A percentile compares a stretch with the other conserved stretches of the same genome.
phyloP scores from a whole-genome alignment of 1,140 invertebrate species.

The Leptestheria dahalacensis region DNA sequence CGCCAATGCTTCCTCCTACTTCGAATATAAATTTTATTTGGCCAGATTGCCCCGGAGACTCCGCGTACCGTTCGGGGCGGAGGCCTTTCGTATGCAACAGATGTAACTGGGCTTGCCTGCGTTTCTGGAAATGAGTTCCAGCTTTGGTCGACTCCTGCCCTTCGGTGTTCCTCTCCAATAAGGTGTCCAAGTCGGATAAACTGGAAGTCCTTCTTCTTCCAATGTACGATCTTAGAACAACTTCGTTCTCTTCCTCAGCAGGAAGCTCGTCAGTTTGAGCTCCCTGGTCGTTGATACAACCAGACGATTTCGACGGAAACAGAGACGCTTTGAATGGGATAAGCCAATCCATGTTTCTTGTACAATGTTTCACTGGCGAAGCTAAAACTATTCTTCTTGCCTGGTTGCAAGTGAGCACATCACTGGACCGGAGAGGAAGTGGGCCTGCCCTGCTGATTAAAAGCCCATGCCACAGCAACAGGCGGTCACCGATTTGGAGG shows the following conservation, averaged over 20 bases:
- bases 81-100: background rate
- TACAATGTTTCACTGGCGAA: background rate
- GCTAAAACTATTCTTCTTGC: background rate
- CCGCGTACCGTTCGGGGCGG: background rate
- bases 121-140: background rate
- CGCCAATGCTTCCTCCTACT: slow-evolving; percentile 45
- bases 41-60: no score
- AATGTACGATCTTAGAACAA: background rate
- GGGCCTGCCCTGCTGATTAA: background rate
- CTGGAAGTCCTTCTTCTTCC: slow-evolving; percentile 43
- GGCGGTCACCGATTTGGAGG: background rate
- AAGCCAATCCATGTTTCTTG: slow-evolving; percentile 2
- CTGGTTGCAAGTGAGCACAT: background rate
- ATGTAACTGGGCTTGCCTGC: background rate
- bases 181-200: slow-evolving; percentile 50
- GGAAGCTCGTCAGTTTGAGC: background rate
- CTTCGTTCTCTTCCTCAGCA: background rate
- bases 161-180: slow-evolving; percentile 28
- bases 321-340: slow-evolving; percentile 2
- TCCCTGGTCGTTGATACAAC: background rate
- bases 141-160: slow-evolving; percentile 14
- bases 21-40: background rate
- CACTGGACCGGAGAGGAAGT: background rate
- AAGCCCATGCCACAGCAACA: background rate
- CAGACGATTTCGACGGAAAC: background rate